phyloP scores from a whole-genome alignment of 2,888 invertebrate genomes.

The Aethes cnicana region DNA sequence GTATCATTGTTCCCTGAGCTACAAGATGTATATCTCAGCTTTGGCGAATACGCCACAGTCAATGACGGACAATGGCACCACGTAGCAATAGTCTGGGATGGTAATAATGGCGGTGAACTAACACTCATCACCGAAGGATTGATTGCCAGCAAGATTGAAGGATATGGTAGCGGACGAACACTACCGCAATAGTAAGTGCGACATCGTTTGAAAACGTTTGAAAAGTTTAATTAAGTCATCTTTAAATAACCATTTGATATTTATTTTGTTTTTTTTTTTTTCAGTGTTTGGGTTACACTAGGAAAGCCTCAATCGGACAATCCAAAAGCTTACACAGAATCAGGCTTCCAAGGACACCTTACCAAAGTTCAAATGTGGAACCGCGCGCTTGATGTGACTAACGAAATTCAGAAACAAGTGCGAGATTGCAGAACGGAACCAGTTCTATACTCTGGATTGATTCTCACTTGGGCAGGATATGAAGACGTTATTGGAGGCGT shows the following conservation, averaged over 20 bases:
- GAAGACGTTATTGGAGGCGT: conserved; percentile 94
- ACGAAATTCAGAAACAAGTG: conserved; percentile 96
- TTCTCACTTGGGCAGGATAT: conserved; percentile 96
- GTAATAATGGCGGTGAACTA: conserved; percentile 91
- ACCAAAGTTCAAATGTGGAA: conserved; percentile 98
- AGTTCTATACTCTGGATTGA: conserved; percentile 91
- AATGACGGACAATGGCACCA: conserved; percentile 99
- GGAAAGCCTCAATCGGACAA: conserved; percentile 93
- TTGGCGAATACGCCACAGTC: conserved; percentile 94
- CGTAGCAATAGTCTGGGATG: conserved; percentile 96
- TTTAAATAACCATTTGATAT: neutral
- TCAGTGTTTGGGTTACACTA: conserved; percentile 94
- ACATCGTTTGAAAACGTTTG: too few relatives aligned
- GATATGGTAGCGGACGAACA: conserved; percentile 91
- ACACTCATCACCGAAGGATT: conserved; percentile 97
- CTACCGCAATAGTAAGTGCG: conserved; percentile 90
- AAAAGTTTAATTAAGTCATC: too few relatives aligned
- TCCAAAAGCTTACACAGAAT: conserved; percentile 91
- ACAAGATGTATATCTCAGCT: conserved; percentile 94
- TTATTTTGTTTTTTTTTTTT: conserved; percentile 43
- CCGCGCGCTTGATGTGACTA: conserved; percentile 93
- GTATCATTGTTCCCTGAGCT: conserved; percentile 94
- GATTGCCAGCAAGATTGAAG: conserved; percentile 95
- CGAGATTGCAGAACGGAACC: conserved; percentile 96
- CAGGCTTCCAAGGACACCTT: conserved; percentile 97